Evolutionary conservation across 2,888 invertebrate genomes (phyloP).

Genomic region (Sclerodermus sp.): DNA sequence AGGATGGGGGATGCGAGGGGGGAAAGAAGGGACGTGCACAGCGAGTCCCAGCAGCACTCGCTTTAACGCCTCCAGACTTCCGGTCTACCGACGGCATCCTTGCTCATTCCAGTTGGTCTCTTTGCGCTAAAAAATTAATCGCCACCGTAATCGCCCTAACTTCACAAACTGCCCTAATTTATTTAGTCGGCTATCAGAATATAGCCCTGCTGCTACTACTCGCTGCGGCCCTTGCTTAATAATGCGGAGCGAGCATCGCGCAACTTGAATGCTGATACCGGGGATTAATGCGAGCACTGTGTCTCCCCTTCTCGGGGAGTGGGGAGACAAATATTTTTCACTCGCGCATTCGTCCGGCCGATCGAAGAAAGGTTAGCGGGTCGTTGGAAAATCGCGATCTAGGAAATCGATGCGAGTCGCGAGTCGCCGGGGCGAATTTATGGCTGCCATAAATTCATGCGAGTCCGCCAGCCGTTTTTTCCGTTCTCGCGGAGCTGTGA

Average conservation of each 20-base stretch:
- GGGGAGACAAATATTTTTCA: neutral
- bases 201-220: no score
- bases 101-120: no score
- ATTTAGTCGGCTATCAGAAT: no score
- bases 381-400: neutral
- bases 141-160: no score
- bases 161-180: no score
- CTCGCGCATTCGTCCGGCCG: neutral
- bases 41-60: neutral
- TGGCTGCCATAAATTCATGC: slow-evolving; percentile 53
- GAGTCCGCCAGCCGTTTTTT: slow-evolving; percentile 44
- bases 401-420: slow-evolving; percentile 4
- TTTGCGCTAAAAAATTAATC: no score
- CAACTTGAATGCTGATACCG: no score
- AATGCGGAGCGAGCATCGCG: no score
- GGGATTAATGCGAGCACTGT: no score
- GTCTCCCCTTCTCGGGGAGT: neutral
- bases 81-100: neutral
- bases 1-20: neutral
- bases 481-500: slow-evolving; percentile 28
- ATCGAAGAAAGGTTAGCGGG: neutral
- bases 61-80: neutral
- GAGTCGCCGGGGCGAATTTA: slow-evolving; percentile 42
- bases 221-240: no score
- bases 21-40: neutral